These are phyloP conservation scores for Heliconius eleuchia DNA, from an alignment of 1,140 invertebrate genomes.

Conservation along the genomic window DNA sequence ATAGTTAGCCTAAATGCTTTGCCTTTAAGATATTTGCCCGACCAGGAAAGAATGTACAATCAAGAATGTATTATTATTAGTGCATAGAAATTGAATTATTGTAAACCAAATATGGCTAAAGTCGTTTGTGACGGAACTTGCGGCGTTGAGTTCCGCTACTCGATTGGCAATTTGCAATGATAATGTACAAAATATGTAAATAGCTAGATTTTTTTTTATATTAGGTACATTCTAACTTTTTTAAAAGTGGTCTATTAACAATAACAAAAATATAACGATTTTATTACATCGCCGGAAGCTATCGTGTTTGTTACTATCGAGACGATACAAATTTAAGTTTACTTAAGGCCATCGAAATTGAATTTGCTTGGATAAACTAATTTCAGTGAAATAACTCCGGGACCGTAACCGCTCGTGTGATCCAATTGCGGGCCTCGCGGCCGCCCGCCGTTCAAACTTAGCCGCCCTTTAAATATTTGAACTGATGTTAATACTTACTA, in stretches of 20 bases:
- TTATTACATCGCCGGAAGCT: constrained; percentile 19
- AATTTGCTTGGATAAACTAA: constrained; percentile 72
- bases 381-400: constrained; percentile 65
- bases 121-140: too few relatives aligned
- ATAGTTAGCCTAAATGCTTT: too few relatives aligned
- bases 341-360: constrained; percentile 66
- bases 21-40: too few relatives aligned
- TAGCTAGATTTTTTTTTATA: too few relatives aligned
- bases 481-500: constrained; percentile 43
- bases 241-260: not conserved
- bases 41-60: too few relatives aligned
- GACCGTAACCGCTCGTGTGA: constrained; percentile 69
- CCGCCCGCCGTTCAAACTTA: constrained; percentile 61
- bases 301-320: constrained; percentile 30
- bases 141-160: too few relatives aligned
- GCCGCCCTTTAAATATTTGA: constrained; percentile 74
- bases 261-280: not conserved
- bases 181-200: too few relatives aligned
- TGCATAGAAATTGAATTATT: too few relatives aligned
- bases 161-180: too few relatives aligned
- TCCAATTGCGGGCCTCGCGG: constrained; percentile 68
- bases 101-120: too few relatives aligned
- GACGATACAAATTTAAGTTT: constrained; percentile 67
- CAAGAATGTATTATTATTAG: too few relatives aligned
- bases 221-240: not conserved